A percentile compares a stretch with the other conserved stretches of the same genome.
These are phyloP conservation scores for Xenentodon cancila DNA, from an alignment of 2,797 vertebrate genomes.

Conservation along the genomic window DNA sequence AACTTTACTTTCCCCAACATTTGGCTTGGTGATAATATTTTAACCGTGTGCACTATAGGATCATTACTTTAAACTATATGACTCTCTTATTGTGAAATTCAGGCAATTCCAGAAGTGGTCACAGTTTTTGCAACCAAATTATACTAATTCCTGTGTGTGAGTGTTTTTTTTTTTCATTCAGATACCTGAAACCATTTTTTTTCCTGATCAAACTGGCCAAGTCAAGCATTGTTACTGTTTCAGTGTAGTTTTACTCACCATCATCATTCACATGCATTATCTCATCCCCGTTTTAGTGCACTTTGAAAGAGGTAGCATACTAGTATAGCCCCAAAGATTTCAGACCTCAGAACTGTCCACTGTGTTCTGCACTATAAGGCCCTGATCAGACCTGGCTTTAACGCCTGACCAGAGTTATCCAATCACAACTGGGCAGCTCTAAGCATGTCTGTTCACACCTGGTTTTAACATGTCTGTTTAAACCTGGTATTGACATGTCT, in stretches of 20 bases:
- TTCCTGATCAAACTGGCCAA: not conserved
- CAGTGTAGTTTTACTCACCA: slow-evolving; percentile 26
- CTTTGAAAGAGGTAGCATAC: slow-evolving; percentile 28
- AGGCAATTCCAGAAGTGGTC: too few relatives aligned
- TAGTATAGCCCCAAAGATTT: slow-evolving; percentile 15
- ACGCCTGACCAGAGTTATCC: too few relatives aligned
- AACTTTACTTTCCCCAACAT: too few relatives aligned
- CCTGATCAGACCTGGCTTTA: too few relatives aligned
- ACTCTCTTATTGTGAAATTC: not conserved
- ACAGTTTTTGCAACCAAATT: too few relatives aligned
- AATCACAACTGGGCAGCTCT: too few relatives aligned
- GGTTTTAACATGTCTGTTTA: too few relatives aligned
- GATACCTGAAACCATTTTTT: not conserved
- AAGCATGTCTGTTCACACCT: too few relatives aligned
- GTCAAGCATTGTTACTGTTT: slow-evolving; percentile 12
- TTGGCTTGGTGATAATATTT: too few relatives aligned
- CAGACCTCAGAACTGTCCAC: not conserved
- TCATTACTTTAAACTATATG: not conserved
- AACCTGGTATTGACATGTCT: too few relatives aligned
- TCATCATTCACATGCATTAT: slow-evolving; percentile 27
- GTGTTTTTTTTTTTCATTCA: not conserved
- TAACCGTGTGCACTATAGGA: too few relatives aligned
- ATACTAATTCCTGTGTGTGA: too few relatives aligned
- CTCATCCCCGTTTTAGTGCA: slow-evolving; percentile 13
- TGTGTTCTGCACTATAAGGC: slow-evolving; percentile 1